Conservation (phyloP, 2,888 invertebrate species). For the Octodonta nipae region DNA sequence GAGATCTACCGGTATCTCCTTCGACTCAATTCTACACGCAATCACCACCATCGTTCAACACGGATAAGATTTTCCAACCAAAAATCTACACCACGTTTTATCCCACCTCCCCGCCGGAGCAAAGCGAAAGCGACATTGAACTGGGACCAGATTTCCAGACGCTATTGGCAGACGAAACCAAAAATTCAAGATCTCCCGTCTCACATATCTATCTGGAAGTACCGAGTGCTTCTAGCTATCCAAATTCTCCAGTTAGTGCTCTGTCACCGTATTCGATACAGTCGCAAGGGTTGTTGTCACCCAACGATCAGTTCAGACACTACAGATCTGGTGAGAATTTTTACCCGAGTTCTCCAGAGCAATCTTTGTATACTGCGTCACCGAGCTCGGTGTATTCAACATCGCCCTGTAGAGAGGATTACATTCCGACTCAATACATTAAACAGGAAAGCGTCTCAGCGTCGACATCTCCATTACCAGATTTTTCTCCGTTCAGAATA, state of each 20-base stretch:
- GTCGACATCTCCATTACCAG: conserved; percentile 36
- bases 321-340: conserved; percentile 36
- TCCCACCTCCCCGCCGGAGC: conserved; percentile 24
- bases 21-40: conserved; percentile 31
- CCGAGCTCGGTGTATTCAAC: conserved; percentile 40
- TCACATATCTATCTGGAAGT: conserved; percentile 33
- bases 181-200: conserved; percentile 22
- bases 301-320: conserved; percentile 39
- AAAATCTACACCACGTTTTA: conserved; percentile 31
- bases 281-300: conserved; percentile 27
- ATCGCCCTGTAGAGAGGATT: conserved; percentile 41
- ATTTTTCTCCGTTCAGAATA: conserved; percentile 38
- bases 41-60: conserved; percentile 29
- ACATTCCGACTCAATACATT: conserved; percentile 23
- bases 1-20: conserved; percentile 43
- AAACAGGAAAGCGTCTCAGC: conserved; percentile 43
- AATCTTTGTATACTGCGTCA: conserved; percentile 39
- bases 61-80: conserved; percentile 27
- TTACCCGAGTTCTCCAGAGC: conserved; percentile 38
- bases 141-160: conserved; percentile 33
- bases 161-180: conserved; percentile 24
- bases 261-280: conserved; percentile 37
- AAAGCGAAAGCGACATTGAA: conserved; percentile 21
- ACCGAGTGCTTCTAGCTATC: conserved; percentile 29
- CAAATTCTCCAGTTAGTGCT: conserved; percentile 26